Base-by-base conservation (phyloP, 2,113 vertebrate species). In the Camelus dromedarius region DNA sequence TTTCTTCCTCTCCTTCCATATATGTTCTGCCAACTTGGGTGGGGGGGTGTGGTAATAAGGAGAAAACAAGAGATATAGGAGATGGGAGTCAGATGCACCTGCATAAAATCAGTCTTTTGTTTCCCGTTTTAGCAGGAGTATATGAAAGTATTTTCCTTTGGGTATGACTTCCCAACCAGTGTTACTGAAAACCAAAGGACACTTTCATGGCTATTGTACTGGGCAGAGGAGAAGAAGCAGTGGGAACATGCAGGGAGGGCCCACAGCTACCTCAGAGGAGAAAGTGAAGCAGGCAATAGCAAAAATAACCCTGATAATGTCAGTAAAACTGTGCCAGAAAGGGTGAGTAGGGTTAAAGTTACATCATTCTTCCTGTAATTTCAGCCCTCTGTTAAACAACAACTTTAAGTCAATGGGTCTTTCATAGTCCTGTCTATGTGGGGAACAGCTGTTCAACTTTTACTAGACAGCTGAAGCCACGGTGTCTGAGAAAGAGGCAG, bases 381-480 rank as follows among this genome's bases (percentile, higher is more conserved):
- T 98, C 96, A 98, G 97, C 97, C 98, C 97, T 97, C 98, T 97
- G 97, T 98, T 98, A 98, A 98, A 98, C 97, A 98, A 98, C 98
- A 98, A 98, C 98, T 98, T 97, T 98, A 99, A 99, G 99, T 99
- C 98, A 99, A 99, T 98, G 96, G 98, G 98, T 98, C 99, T 99
- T 99, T 99, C 99, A 98, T 98, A 98, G 98, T 96, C 97, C 94
- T 94, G 98, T 98, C 98, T 98, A 96, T 98, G 98, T 98, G 98
- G 95, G 97, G 98, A 99, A 99, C 99, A 99, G 99, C 99, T 99
- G 99, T 99, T 99, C 98, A 97, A 98, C 98, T 99, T 99, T 98
- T 99, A 99, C 99, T 98, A 99, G 99, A 99, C 99, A 99, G 99
- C 99, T 99, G 99, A 99, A 98, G 98, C 98, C 97, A 97, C 46